phyloP scores from a whole-genome alignment of 2,888 invertebrate genomes.

The Deilephila elpenor region DNA sequence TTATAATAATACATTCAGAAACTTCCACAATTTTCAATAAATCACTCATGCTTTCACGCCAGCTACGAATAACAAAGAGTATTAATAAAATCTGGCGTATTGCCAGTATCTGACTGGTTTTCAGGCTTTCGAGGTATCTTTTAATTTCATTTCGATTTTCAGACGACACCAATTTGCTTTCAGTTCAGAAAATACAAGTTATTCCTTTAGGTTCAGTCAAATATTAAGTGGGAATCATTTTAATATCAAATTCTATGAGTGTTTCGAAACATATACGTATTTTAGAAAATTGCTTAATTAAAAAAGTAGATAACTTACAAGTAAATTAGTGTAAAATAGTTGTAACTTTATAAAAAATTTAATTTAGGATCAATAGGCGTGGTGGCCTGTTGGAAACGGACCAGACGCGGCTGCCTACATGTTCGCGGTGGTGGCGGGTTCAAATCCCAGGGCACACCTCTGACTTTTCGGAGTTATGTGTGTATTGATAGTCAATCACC shows the following conservation, averaged over 20 bases:
- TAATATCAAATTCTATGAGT: background rate
- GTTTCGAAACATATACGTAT: background rate
- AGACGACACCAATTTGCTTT: slow-evolving; percentile 8
- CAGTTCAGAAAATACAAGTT: slow-evolving; percentile 1
- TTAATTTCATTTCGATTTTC: slow-evolving; percentile 19
- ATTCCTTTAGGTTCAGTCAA: background rate
- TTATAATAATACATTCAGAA: background rate
- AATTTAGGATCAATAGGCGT: no score
- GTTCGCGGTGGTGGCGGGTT: no score
- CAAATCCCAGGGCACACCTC: no score
- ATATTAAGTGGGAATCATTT: background rate
- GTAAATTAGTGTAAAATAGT: no score
- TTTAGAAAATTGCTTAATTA: background rate
- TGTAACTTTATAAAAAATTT: no score
- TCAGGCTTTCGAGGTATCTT: slow-evolving; percentile 23
- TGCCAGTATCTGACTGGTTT: slow-evolving; percentile 22
- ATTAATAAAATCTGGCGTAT: slow-evolving; percentile 25
- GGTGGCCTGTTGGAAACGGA: no score
- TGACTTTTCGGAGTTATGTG: no score
- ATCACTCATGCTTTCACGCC: background rate
- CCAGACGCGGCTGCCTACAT: no score
- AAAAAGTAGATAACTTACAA: no score
- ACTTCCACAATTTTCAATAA: background rate
- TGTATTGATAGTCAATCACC: no score
- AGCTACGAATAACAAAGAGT: slow-evolving; percentile 22